These are phyloP conservation scores for Lasioglossum baleicum DNA, from an alignment of 1,140 invertebrate species.

Conservation along the genomic window DNA sequence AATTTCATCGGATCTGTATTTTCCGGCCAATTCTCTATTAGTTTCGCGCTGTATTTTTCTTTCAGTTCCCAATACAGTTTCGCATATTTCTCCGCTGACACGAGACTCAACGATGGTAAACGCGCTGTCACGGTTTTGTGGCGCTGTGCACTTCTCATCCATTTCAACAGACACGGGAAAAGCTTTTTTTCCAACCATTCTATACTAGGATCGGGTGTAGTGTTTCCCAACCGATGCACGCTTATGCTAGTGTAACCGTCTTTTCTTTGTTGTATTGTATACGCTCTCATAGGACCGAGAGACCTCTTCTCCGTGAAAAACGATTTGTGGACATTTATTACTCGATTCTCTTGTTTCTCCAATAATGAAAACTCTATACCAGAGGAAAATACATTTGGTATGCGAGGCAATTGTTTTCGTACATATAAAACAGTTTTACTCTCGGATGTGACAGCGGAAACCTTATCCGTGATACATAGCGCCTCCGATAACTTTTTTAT, in stretches of 20 bases:
- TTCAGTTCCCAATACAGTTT: constrained; percentile 88
- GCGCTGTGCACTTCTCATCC: constrained; percentile 79
- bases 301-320: constrained; percentile 58
- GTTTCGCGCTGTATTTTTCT: constrained; percentile 86
- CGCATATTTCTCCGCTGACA: constrained; percentile 87
- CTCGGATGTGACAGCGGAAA: neutral
- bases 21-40: constrained; percentile 91
- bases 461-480: constrained; percentile 25
- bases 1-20: constrained; percentile 96
- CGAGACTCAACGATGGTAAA: constrained; percentile 84
- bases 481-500: constrained; percentile 9
- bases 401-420: constrained; percentile 72
- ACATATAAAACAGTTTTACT: constrained; percentile 62
- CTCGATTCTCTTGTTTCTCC: constrained; percentile 45
- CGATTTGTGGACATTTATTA: constrained; percentile 62
- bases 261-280: constrained; percentile 60
- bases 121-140: constrained; percentile 60
- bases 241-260: constrained; percentile 54
- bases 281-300: constrained; percentile 65
- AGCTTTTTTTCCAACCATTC: constrained; percentile 81
- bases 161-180: constrained; percentile 85
- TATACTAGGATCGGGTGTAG: constrained; percentile 70
- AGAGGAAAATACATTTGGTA: constrained; percentile 66
- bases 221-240: constrained; percentile 44
- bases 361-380: constrained; percentile 71